phyloP scores from a whole-genome alignment of 1,140 invertebrate genomes.

The Nixonia krombeini region DNA sequence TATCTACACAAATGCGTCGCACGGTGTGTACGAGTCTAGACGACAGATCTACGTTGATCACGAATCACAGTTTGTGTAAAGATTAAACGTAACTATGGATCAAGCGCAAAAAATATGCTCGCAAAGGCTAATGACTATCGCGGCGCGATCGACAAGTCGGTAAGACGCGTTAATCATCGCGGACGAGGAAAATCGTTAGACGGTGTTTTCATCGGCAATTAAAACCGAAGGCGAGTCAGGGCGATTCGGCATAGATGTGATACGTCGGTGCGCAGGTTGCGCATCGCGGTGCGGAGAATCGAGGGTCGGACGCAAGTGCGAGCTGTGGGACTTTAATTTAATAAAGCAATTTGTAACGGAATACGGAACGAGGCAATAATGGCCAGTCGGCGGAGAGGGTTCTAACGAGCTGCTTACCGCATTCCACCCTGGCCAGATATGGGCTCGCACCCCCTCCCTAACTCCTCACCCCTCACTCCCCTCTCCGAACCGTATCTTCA shows the following conservation, averaged over 20 bases:
- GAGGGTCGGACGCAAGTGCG: slow-evolving; percentile 48
- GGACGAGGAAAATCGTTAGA: background rate
- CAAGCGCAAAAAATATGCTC: no score
- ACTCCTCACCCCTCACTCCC: no score
- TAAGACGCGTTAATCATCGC: background rate
- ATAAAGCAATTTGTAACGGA: slow-evolving; percentile 70
- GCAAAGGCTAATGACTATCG: no score
- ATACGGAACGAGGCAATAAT: slow-evolving; percentile 72
- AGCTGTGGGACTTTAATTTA: slow-evolving; percentile 66
- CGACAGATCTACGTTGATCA: no score
- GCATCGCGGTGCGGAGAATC: slow-evolving; percentile 2
- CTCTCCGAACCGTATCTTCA: no score
- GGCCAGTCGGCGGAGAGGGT: slow-evolving; percentile 68
- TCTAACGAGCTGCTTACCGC: slow-evolving; percentile 71
- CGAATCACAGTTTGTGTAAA: no score
- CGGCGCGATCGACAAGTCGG: no score
- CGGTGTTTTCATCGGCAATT: slow-evolving; percentile 11
- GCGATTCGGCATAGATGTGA: slow-evolving; percentile 1
- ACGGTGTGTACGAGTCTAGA: no score
- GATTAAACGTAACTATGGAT: no score
- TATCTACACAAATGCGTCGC: no score
- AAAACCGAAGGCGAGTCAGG: slow-evolving; percentile 2
- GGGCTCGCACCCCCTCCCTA: no score
- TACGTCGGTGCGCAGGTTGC: slow-evolving; percentile 15
- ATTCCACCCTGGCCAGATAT: slow-evolving; percentile 56